phyloP scores from a whole-genome alignment of 2,113 vertebrate genomes.

The Glareola pratincola region DNA sequence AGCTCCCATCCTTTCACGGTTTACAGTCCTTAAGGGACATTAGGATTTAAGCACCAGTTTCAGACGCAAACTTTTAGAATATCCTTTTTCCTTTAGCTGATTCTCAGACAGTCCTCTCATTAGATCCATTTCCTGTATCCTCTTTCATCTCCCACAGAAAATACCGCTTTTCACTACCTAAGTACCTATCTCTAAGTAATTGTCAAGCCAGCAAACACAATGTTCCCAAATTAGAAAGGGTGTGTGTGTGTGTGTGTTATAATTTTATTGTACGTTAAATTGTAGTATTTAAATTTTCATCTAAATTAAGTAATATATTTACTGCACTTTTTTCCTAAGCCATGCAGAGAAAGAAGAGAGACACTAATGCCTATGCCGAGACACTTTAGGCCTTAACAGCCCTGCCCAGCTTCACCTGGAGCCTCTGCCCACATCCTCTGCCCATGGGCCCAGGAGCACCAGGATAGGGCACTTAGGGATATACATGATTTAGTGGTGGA shows the following conservation, averaged over 20 bases:
- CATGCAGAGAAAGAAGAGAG: neutral
- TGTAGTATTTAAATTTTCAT: neutral
- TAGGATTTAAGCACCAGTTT: neutral
- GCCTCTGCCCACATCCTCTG: neutral
- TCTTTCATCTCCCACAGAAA: neutral
- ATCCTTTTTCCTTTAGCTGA: neutral
- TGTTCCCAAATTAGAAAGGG: neutral
- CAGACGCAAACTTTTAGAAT: neutral
- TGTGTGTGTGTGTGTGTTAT: neutral
- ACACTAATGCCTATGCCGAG: neutral
- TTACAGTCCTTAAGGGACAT: neutral
- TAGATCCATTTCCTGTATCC: neutral
- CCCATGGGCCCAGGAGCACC: neutral
- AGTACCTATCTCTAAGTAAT: neutral
- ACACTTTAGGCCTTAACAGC: neutral
- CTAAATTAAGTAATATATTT: neutral
- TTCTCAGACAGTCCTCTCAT: neutral
- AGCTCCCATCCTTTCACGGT: neutral
- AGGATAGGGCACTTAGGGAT: neutral
- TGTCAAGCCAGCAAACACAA: neutral
- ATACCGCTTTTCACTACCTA: neutral
- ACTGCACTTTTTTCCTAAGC: neutral
- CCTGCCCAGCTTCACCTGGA: neutral
- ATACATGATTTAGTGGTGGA: neutral
- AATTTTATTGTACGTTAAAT: neutral